These are phyloP conservation scores for Catharus fuscescens DNA, from an alignment of 2,113 vertebrate species.

Conservation along the genomic window DNA sequence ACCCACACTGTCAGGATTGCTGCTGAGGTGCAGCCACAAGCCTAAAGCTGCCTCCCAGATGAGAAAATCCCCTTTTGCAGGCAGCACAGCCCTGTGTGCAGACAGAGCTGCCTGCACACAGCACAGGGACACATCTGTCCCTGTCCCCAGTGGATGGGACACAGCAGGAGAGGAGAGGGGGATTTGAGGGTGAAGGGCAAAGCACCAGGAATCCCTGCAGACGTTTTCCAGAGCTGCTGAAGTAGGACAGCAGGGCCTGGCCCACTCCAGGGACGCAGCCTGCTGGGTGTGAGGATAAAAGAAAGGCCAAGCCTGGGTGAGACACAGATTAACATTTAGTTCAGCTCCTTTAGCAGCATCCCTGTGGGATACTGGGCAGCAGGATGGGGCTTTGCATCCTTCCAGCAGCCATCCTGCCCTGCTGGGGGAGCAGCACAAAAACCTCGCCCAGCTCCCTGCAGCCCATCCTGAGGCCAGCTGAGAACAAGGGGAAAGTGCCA, in stretches of 20 bases:
- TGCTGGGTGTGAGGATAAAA: neutral
- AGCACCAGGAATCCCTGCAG: neutral
- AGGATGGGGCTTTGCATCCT: neutral
- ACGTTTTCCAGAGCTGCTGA: neutral
- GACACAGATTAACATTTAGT: neutral
- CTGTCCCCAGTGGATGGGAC: accelerated
- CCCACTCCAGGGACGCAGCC: neutral
- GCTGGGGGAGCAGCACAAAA: neutral
- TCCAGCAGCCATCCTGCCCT: neutral
- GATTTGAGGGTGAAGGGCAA: neutral
- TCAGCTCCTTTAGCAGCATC: neutral
- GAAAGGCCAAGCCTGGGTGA: neutral
- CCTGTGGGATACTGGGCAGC: neutral
- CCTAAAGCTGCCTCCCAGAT: neutral
- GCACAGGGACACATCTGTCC: neutral
- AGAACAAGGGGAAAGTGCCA: neutral
- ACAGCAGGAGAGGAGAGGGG: neutral
- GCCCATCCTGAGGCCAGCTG: neutral
- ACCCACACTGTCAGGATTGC: neutral
- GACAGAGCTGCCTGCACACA: neutral
- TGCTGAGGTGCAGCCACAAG: neutral
- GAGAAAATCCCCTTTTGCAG: neutral
- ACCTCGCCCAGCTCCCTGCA: neutral
- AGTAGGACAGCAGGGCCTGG: neutral
- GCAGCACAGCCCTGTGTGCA: neutral